Base-by-base conservation (phyloP, 2,113 vertebrate species). In the Catharus bicknelli region DNA sequence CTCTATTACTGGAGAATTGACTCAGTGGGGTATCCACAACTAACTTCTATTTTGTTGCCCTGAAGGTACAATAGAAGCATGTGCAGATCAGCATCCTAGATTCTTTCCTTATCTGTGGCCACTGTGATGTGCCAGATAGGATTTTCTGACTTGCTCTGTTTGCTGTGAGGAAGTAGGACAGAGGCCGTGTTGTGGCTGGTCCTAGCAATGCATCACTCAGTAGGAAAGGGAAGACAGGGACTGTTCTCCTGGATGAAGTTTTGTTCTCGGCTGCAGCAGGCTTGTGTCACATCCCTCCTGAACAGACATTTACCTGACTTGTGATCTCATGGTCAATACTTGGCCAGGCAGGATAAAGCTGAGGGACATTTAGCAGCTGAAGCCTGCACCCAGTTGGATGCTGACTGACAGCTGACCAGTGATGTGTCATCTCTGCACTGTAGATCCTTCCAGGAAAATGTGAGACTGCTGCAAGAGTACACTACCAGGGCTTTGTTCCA, bases 191-290 rank as follows among this genome's bases (percentile, higher is more conserved):
- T 36, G 42, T 55, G 47, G 8, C 57, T 70, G 27, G 20, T 70
- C 34, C 45, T 69, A 50, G 45, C 18, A 25, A 38, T 50, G 21
- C 32, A 22, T 29, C 21, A 36, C 22, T 36, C 36, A 26, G 53
- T 3, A 19, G 32, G 20, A 9, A 51, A 36, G 34, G 15, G 6
- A 13, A 34, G 13, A 15, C 6, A n/a, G 8, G 25, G 5, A 1
- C 3, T 67, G n/a, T 62, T 29, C 15, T 61, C 51, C 29, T 51
- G 17, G 11, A 4, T 45, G 10, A 67, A 78, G 20, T 59, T 84
- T 48, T 57, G 6, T 26, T 81, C 13, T 47, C 88, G 58, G 22
- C 42, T 81, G 47, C 30, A 62, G 12, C 19, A 77, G 13, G 36
- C 54, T 53, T 53, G 16, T 80, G 45, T 51, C 45, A 22, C 47